Percentiles rank a stretch among this genome's conserved stretches.
Conservation (phyloP, 2,888 invertebrate species). For the Taenaris catops region DNA sequence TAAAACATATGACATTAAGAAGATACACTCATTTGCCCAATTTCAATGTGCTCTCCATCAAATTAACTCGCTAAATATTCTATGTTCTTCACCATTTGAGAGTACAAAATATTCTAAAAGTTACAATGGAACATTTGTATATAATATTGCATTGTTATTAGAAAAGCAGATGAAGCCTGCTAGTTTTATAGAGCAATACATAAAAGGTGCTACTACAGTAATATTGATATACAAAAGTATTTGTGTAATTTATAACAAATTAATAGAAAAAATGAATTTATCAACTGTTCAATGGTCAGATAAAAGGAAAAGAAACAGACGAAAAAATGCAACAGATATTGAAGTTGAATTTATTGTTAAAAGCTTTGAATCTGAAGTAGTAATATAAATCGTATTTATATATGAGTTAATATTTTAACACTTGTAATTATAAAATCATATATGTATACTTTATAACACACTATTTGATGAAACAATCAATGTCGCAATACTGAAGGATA, state of each 20-base stretch:
- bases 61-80: conserved; percentile 81
- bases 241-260: conserved; percentile 36
- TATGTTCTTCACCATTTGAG: conserved; percentile 81
- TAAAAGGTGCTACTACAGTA: conserved; percentile 54
- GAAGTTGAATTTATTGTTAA: conserved; percentile 53
- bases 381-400: no score
- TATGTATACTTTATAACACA: no score
- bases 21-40: conserved; percentile 82
- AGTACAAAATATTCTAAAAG: conserved; percentile 80
- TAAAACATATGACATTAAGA: conserved; percentile 75
- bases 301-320: conserved; percentile 42
- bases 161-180: conserved; percentile 75
- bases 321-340: conserved; percentile 35
- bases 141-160: conserved; percentile 84
- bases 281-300: conserved; percentile 35
- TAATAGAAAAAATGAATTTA: conserved; percentile 41
- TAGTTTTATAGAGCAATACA: conserved; percentile 71
- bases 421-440: no score
- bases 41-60: conserved; percentile 83
- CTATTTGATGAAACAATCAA: no score
- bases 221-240: conserved; percentile 54
- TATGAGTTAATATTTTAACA: no score
- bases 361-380: conserved; percentile 65
- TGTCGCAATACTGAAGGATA: no score
- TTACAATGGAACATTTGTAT: conserved; percentile 88